Percentiles rank a stretch among this genome's conserved stretches.
Evolutionary conservation across 2,888 invertebrate genomes (phyloP).

Genomic region (Agrochola litura): DNA sequence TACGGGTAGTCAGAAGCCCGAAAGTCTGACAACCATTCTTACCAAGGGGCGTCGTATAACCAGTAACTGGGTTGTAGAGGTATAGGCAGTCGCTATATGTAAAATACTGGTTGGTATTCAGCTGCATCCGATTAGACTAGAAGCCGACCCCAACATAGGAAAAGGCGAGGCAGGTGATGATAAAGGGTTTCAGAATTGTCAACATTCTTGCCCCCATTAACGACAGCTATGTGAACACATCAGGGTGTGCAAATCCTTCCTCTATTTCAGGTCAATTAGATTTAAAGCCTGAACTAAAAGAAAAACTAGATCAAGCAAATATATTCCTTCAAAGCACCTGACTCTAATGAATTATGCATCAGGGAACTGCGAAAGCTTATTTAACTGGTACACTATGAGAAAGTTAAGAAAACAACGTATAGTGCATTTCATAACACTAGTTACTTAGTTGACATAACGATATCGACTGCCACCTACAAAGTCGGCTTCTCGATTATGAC

Average conservation of each 20-base stretch:
- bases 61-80: too few species aligned
- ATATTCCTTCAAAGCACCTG: constrained; percentile 53
- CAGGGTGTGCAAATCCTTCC: background rate
- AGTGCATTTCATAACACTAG: constrained; percentile 68
- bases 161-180: too few species aligned
- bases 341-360: constrained; percentile 63
- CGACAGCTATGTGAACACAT: background rate
- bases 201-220: too few species aligned
- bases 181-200: too few species aligned
- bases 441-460: constrained; percentile 67
- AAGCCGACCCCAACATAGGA: too few species aligned
- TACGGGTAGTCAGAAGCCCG: too few species aligned
- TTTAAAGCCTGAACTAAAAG: constrained; percentile 8
- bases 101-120: too few species aligned
- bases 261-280: background rate
- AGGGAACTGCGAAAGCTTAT: constrained; percentile 61
- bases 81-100: too few species aligned
- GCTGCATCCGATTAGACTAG: too few species aligned
- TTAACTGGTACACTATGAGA: constrained; percentile 62
- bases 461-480: constrained; percentile 72
- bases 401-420: constrained; percentile 62
- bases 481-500: constrained; percentile 74
- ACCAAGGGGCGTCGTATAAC: too few species aligned
- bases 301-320: constrained; percentile 36
- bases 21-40: too few species aligned